Conservation (phyloP, 2,113 vertebrate species). For the Thinocorus orbignyianus region DNA sequence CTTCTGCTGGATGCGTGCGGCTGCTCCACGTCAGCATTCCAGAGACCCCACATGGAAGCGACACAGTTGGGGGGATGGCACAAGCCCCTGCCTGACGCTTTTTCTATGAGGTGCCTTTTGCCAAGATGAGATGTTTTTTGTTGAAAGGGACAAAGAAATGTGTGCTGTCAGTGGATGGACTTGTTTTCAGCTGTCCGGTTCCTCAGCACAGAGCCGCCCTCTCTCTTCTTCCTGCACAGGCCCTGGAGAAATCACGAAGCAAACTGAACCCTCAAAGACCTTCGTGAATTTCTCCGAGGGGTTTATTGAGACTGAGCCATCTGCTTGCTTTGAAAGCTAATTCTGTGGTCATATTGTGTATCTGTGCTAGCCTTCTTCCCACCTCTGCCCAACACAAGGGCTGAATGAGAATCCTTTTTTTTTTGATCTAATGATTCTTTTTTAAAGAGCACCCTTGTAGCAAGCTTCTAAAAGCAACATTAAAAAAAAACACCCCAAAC, state of each 20-base stretch:
- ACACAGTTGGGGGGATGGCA: fast-evolving
- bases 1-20: neutral
- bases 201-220: neutral
- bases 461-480: neutral
- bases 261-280: neutral
- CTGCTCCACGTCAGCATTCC: neutral
- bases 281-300: neutral
- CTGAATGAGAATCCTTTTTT: neutral
- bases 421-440: neutral
- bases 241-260: neutral
- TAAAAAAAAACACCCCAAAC: neutral
- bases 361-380: neutral
- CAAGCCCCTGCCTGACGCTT: neutral
- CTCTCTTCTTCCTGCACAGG: neutral
- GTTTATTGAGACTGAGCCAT: neutral
- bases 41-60: neutral
- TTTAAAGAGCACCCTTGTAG: neutral
- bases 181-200: neutral
- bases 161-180: neutral
- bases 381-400: neutral
- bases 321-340: neutral
- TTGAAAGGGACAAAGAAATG: neutral
- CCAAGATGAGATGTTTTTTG: neutral
- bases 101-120: neutral
- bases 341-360: neutral